These are phyloP conservation scores for Lepus europaeus DNA, from an alignment of 2,113 vertebrate genomes.

Conservation along the genomic window DNA sequence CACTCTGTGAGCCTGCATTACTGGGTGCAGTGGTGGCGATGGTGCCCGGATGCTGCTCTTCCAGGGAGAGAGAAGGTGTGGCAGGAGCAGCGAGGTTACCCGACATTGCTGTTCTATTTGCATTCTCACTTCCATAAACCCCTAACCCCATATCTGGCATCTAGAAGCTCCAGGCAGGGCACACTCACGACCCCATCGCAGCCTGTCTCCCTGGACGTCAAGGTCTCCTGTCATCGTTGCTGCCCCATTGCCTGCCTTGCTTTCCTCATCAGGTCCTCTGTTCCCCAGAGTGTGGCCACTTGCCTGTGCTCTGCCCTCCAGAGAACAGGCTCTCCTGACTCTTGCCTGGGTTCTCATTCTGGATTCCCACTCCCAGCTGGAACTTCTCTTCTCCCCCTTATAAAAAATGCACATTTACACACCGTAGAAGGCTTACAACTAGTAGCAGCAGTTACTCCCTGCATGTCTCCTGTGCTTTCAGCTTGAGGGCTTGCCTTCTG, in stretches of 20 bases:
- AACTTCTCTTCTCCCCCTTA: background rate
- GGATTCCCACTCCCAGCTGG: background rate
- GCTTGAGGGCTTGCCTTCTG: background rate
- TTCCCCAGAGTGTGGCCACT: background rate
- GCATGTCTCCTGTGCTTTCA: background rate
- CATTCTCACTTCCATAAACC: background rate
- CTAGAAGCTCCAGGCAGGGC: background rate
- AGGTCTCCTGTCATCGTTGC: background rate
- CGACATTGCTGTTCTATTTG: background rate
- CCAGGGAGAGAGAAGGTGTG: background rate
- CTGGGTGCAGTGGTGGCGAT: background rate
- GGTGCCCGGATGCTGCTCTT: background rate
- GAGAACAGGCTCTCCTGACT: background rate
- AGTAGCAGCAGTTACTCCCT: background rate
- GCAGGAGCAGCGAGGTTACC: background rate
- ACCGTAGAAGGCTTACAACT: background rate
- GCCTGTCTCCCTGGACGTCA: background rate
- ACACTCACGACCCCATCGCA: background rate
- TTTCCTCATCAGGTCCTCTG: background rate
- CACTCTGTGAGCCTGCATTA: background rate
- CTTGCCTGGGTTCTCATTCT: background rate
- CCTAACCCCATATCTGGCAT: background rate
- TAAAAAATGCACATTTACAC: background rate
- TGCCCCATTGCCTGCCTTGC: background rate
- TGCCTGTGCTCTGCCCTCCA: background rate